Conservation (phyloP, 1,140 invertebrate genomes). For the Cyclargus thomasi region DNA sequence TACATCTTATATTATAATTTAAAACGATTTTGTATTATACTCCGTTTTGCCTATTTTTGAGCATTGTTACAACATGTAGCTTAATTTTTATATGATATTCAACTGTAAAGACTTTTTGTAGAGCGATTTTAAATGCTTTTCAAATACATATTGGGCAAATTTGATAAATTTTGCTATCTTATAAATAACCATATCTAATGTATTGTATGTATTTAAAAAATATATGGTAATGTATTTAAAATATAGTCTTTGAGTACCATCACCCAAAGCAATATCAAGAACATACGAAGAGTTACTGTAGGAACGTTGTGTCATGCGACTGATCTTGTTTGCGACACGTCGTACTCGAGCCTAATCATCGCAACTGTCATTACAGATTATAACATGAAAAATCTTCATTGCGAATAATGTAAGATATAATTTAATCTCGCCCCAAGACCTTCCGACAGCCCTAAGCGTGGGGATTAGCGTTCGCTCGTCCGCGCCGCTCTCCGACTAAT, state of each 20-base stretch:
- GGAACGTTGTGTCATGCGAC: not conserved
- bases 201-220: too few relatives aligned
- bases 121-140: too few relatives aligned
- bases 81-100: too few relatives aligned
- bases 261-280: not conserved
- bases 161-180: too few relatives aligned
- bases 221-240: too few relatives aligned
- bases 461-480: conserved; percentile 56
- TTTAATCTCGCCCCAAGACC: conserved; percentile 17
- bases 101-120: too few relatives aligned
- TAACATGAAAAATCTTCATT: conserved; percentile 16
- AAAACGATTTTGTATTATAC: too few relatives aligned
- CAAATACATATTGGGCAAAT: too few relatives aligned
- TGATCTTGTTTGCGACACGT: not conserved
- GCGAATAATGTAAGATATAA: conserved; percentile 19
- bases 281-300: not conserved
- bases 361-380: conserved; percentile 8
- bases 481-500: conserved; percentile 49
- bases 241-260: not conserved
- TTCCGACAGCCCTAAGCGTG: conserved; percentile 42
- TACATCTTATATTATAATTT: not conserved
- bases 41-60: too few relatives aligned
- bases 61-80: too few relatives aligned
- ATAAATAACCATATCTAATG: too few relatives aligned
- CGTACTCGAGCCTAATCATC: conserved; percentile 6